These are phyloP conservation scores for Trichopria drosophilae DNA, from an alignment of 2,888 invertebrate species.

Conservation along the genomic window DNA sequence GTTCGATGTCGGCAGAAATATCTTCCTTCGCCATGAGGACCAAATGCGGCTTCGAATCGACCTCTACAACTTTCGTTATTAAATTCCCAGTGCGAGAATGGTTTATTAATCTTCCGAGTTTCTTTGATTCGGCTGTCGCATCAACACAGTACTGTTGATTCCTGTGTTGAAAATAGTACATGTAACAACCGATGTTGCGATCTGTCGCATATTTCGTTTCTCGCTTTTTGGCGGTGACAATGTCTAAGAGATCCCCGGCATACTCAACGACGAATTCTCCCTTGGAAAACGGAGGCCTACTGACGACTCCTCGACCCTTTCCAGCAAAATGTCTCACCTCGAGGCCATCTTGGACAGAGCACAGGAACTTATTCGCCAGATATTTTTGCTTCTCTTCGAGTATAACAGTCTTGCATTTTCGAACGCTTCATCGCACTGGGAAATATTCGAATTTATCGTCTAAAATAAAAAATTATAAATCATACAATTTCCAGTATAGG, in stretches of 20 bases:
- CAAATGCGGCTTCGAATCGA: conserved; percentile 79
- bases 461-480: no score
- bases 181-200: conserved; percentile 91
- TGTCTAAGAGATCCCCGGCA: conserved; percentile 87
- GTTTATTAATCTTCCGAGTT: conserved; percentile 91
- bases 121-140: conserved; percentile 88
- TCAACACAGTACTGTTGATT: conserved; percentile 89
- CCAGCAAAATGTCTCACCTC: conserved; percentile 77
- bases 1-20: conserved; percentile 83
- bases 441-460: no score
- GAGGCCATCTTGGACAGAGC: conserved; percentile 75
- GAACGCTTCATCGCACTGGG: conserved; percentile 81
- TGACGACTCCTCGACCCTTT: conserved; percentile 91
- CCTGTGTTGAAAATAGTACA: conserved; percentile 96
- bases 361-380: conserved; percentile 76
- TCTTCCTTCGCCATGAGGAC: conserved; percentile 87
- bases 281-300: conserved; percentile 76
- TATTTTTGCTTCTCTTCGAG: conserved; percentile 82
- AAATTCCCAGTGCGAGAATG: conserved; percentile 94
- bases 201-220: conserved; percentile 84
- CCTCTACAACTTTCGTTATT: conserved; percentile 79
- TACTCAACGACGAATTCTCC: conserved; percentile 98
- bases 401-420: conserved; percentile 82
- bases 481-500: no score
- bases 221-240: conserved; percentile 78